Evolutionary conservation across 2,888 invertebrate species (phyloP), one percentile per base, ranked within the genome.

Genomic region (Antheraea yamamai): DNA sequence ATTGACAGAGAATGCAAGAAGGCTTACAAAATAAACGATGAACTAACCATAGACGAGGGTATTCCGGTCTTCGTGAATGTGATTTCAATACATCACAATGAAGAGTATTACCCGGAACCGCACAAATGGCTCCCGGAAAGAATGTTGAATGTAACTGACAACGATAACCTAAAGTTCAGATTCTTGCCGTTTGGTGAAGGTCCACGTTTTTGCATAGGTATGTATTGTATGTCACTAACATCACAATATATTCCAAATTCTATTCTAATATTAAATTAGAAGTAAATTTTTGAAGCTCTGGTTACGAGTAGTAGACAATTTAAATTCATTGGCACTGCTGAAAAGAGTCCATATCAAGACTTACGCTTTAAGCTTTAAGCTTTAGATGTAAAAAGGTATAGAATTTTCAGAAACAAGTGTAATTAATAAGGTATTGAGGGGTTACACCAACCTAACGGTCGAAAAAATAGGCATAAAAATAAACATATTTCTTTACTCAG

Each of bases 151-250:
- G 77, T 85, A 3, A 77, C 79, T 0, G 91, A 91, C 73, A 86
- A 81, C 39, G 91, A 92, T 73, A 92, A 91, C 52, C 78, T 85
- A 14, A 84, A 89, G 30, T 91, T 85, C 79, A 87, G 84, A 0
- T 91, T 91, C 74, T 66, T 92, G 30, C 91, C 93, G 0, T 92
- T 93, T 74, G 92, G 93, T 10, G 92, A 91, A 68, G 93, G 92
- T 58, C 93, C 92, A 1, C 86, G 90, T 12, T 91, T 90, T 75
- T 88, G 87, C 74, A 87, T 89, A 75, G 88, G 89, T 88, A 79
- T 39, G 77, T 74, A 35, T 14, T 61, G 61, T 2, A 10, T 61
- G 20, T 61, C 61, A 23, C 10, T 23, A 61, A 23, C 20, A 20
- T 20, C 55, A 55, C 3, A 55, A 3, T 20, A 20, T 55, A 20